A percentile compares a stretch with the other conserved stretches of the same genome.
These are phyloP conservation scores for Pardalotus punctatus DNA, from an alignment of 2,113 vertebrate genomes.

Conservation along the genomic window DNA sequence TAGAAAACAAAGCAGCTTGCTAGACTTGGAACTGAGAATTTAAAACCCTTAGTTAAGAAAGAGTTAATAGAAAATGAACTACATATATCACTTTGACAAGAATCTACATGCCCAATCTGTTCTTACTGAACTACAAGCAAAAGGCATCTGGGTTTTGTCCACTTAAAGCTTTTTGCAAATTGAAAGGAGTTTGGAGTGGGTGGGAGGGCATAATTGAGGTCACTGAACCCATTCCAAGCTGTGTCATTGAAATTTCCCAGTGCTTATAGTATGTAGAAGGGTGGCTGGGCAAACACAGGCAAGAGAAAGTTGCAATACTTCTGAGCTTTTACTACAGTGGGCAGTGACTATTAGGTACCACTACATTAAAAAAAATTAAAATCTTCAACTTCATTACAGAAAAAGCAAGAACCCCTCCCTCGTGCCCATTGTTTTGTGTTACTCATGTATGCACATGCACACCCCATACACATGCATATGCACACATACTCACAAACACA, in stretches of 20 bases:
- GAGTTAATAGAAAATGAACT: constrained; percentile 69
- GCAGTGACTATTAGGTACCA: constrained; percentile 11
- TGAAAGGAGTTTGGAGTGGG: constrained; percentile 76
- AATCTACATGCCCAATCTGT: constrained; percentile 72
- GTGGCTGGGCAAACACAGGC: constrained; percentile 49
- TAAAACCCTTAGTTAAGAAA: constrained; percentile 61
- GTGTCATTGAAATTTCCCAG: constrained; percentile 74
- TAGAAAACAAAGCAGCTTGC: constrained; percentile 32
- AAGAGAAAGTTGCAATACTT: constrained; percentile 28
- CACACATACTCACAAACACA: neutral
- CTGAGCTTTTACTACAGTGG: constrained; percentile 33
- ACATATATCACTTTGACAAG: constrained; percentile 67
- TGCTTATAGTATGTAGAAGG: constrained; percentile 54
- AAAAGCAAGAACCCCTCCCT: neutral
- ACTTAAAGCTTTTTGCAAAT: constrained; percentile 73
- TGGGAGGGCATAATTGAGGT: constrained; percentile 66
- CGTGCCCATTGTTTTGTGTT: neutral
- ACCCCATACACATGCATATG: neutral
- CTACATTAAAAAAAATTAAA: neutral
- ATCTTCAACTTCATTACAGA: neutral
- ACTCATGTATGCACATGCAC: neutral
- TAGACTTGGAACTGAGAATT: constrained; percentile 8
- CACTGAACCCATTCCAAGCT: constrained; percentile 57
- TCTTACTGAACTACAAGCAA: constrained; percentile 69
- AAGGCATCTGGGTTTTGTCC: constrained; percentile 74